Evolutionary conservation across 2,888 invertebrate genomes (phyloP), one percentile per base, ranked within the genome.

Genomic region (Archips crataeganus): DNA sequence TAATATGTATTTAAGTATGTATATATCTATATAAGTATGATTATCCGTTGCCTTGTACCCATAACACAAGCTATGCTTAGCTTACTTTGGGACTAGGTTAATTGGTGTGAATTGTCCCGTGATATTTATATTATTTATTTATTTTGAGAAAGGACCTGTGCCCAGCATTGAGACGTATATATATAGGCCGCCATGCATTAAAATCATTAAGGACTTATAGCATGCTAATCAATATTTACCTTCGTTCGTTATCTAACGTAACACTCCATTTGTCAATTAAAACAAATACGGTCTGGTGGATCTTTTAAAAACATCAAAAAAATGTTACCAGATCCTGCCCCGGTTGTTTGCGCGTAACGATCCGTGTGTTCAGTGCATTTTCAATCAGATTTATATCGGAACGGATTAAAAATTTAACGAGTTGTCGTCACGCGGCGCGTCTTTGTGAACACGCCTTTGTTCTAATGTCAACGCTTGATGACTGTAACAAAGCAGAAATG

Each of bases 351-450:
- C 76, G 76, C 81, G 82, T 85, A 89, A 87, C 87, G 85, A 87
- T 82, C 82, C 85, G 82, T 85, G 82, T 77, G 79, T 80, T 15
- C 82, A 78, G 81, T 86, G 86, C 85, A 87, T 88, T 90, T 88
- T 85, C 89, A 90, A 90, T 91, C 90, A 88, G 88, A 88, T 89
- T 89, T 90, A 88, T 88, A 87, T 87, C 86, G 82, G 74, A 85
- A 79, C 79, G 88, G 89, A 88, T 90, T 90, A 88, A 89, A 89
- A 86, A 86, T 90, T 89, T 89, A 91, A 90, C 90, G 90, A 90
- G 87, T 85, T 81, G 84, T 85, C 86, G 81, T 83, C 84, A 82
- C 83, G 83, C 77, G 75, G 80, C 81, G 77, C 81, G 80, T 84
- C 87, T 86, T 86, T 89, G 86, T 87, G 81, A 78, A 64, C 75